Conservation (phyloP, 2,113 vertebrate species). For the Catagonus wagneri region DNA sequence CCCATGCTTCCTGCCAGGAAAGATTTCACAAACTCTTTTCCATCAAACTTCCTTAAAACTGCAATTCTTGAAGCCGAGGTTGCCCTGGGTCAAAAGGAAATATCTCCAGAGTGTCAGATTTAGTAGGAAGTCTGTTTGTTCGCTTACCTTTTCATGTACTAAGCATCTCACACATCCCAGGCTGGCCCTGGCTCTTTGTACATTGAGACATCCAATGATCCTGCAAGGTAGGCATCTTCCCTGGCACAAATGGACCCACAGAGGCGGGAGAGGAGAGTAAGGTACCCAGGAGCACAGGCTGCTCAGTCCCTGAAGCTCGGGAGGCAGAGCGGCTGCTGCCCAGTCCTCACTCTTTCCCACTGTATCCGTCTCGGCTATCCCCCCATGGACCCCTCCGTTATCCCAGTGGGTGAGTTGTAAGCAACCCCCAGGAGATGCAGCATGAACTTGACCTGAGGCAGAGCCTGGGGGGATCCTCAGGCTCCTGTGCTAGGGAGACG, state of each 20-base stretch:
- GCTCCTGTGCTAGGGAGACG: not conserved
- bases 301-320: not conserved
- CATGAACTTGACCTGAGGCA: not conserved
- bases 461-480: too few relatives aligned
- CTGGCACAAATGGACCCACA: rapidly evolving
- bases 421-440: not conserved
- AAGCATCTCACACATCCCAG: not conserved
- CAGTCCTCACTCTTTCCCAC: not conserved
- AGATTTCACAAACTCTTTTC: too few relatives aligned
- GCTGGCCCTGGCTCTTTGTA: not conserved
- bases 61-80: not conserved
- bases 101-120: not conserved
- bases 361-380: too few relatives aligned
- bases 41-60: not conserved
- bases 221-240: not conserved
- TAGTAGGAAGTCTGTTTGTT: not conserved
- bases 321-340: too few relatives aligned
- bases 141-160: not conserved
- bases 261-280: not conserved
- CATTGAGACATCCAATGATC: not conserved
- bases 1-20: not conserved
- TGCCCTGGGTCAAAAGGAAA: not conserved
- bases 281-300: not conserved
- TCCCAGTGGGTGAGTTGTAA: not conserved
- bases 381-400: not conserved